Percentiles rank a stretch among this genome's conserved stretches.
Conservation (phyloP, 2,113 vertebrate species). For the Lethenteron camtschaticum region DNA sequence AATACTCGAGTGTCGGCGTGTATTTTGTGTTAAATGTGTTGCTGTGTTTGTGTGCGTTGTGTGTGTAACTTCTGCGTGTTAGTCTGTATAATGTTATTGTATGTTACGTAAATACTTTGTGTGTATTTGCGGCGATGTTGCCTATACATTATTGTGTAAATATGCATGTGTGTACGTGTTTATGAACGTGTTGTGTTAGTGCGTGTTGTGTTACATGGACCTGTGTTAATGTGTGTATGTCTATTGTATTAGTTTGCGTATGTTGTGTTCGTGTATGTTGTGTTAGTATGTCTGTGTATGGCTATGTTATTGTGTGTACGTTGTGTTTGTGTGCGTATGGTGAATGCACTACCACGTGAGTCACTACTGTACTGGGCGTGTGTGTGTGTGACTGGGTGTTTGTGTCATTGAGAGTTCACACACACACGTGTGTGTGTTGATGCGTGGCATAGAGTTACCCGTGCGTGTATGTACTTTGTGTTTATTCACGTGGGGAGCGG, state of each 20-base stretch:
- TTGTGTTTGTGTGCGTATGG: background rate
- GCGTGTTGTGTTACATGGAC: background rate
- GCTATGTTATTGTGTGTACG: background rate
- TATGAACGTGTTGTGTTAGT: background rate
- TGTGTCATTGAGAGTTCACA: background rate
- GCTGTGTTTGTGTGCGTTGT: background rate
- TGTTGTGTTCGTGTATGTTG: background rate
- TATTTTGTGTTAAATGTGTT: background rate
- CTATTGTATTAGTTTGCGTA: background rate
- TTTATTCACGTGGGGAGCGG: background rate
- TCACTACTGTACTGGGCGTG: background rate
- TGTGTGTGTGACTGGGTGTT: background rate
- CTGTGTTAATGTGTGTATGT: background rate
- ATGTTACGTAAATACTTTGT: background rate
- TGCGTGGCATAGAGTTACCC: background rate
- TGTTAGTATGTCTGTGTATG: background rate
- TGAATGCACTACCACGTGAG: background rate
- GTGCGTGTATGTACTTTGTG: background rate
- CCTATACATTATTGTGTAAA: background rate
- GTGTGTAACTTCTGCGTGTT: background rate
- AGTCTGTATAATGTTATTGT: background rate
- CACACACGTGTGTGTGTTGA: background rate
- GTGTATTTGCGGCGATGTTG: background rate
- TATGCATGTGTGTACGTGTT: slow-evolving; percentile 3
- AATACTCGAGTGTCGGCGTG: background rate